These are phyloP conservation scores for Sprattus sprattus DNA, from an alignment of 2,113 vertebrate genomes.

Conservation along the genomic window DNA sequence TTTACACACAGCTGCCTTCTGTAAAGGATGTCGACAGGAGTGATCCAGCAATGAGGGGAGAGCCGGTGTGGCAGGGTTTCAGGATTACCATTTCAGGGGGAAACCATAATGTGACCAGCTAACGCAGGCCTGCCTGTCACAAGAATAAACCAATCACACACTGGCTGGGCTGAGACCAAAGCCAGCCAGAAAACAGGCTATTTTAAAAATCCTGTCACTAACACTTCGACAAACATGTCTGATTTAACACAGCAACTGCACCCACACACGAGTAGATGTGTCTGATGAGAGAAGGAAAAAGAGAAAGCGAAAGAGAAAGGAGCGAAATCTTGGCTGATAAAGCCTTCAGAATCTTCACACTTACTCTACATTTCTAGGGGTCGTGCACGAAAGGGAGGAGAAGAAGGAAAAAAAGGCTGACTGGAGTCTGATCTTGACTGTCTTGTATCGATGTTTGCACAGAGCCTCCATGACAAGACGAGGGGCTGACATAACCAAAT, in stretches of 20 bases:
- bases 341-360: conserved; percentile 24
- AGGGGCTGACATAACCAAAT: conserved; percentile 55
- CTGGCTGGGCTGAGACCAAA: background rate
- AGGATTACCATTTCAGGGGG: background rate
- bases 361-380: conserved; percentile 19
- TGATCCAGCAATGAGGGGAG: background rate
- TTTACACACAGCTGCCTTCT: conserved; percentile 28
- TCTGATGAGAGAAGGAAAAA: background rate
- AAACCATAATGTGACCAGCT: background rate
- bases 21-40: background rate
- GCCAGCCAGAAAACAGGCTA: background rate
- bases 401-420: background rate
- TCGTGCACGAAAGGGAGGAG: background rate
- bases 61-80: background rate
- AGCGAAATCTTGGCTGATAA: conserved; percentile 26
- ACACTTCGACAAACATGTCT: background rate
- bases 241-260: background rate
- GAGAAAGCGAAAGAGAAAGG: background rate
- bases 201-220: background rate
- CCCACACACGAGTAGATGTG: background rate
- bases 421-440: conserved; percentile 38
- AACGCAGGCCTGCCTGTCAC: background rate
- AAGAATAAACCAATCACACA: background rate
- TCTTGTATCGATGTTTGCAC: conserved; percentile 56
- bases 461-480: conserved; percentile 46